A percentile compares a stretch with the other conserved stretches of the same genome.
phyloP scores from a whole-genome alignment of 1,140 invertebrate genomes.

The Sminthurides bifidus region DNA sequence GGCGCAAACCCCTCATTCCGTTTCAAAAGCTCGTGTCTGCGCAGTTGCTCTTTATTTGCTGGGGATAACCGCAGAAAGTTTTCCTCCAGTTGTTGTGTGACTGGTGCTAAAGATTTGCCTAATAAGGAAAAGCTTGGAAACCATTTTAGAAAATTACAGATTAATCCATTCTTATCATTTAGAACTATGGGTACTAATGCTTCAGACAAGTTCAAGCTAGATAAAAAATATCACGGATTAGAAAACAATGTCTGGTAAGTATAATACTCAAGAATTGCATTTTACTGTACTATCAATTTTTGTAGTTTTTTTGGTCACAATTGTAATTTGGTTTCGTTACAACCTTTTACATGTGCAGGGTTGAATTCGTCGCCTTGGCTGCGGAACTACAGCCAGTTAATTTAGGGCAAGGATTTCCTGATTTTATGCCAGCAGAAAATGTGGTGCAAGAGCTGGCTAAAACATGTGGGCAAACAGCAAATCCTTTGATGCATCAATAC shows the following conservation, averaged over 20 bases:
- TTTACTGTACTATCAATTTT: not conserved
- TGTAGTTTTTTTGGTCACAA: conserved; percentile 4
- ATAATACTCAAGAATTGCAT: not conserved
- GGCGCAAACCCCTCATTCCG: no score
- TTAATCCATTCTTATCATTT: no score
- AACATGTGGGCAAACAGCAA: conserved; percentile 17
- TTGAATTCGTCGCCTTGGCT: conserved; percentile 84
- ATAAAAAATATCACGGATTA: conserved; percentile 46
- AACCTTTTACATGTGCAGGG: conserved; percentile 50
- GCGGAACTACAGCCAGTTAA: conserved; percentile 81
- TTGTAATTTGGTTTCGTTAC: conserved; percentile 19
- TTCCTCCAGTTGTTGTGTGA: no score
- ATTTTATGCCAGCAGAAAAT: conserved; percentile 27
- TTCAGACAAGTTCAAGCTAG: conserved; percentile 48
- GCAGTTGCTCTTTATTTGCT: no score
- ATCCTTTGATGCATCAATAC: conserved; percentile 29
- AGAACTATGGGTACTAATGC: no score
- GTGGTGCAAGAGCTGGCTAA: conserved; percentile 25
- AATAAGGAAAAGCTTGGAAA: no score
- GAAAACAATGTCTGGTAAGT: conserved; percentile 45
- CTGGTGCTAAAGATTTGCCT: no score
- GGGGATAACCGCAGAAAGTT: no score
- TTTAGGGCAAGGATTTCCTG: conserved; percentile 92
- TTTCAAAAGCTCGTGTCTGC: no score
- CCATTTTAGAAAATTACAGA: no score